phyloP scores from a whole-genome alignment of 2,113 vertebrate species.

The Cephalophus harveyi region DNA sequence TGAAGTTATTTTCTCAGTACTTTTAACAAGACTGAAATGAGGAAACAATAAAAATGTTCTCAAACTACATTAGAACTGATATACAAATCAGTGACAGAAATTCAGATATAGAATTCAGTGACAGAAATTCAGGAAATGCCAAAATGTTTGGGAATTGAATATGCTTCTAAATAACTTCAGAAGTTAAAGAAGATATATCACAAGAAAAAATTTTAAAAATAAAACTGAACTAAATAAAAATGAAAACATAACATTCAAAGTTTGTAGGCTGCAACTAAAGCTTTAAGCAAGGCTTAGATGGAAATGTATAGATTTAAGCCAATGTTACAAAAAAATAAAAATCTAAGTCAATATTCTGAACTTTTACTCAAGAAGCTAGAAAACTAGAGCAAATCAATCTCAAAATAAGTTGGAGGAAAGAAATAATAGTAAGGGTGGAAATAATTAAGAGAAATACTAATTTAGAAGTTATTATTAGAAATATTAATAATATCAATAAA shows the following conservation, averaged over 20 bases:
- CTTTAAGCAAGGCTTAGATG: background rate
- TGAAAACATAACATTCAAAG: background rate
- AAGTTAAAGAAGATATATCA: background rate
- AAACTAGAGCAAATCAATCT: background rate
- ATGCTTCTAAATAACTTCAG: background rate
- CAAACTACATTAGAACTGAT: background rate
- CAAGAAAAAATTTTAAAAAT: background rate
- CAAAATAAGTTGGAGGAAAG: background rate
- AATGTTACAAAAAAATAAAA: background rate
- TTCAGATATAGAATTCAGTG: background rate
- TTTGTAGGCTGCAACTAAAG: background rate
- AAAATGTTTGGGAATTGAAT: background rate
- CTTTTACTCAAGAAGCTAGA: background rate
- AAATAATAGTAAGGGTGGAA: background rate
- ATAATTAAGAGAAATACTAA: background rate
- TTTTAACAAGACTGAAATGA: background rate
- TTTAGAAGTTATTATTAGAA: background rate
- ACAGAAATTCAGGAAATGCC: background rate
- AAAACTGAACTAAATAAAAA: background rate
- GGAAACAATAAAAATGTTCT: background rate
- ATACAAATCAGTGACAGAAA: background rate
- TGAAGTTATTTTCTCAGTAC: background rate
- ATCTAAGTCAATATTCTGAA: background rate
- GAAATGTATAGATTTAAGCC: background rate
- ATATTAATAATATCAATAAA: background rate